Evolutionary conservation across 2,888 invertebrate genomes (phyloP), one percentile per base, ranked within the genome.

Genomic region (Hydrotaea cyrtoneurina): DNA sequence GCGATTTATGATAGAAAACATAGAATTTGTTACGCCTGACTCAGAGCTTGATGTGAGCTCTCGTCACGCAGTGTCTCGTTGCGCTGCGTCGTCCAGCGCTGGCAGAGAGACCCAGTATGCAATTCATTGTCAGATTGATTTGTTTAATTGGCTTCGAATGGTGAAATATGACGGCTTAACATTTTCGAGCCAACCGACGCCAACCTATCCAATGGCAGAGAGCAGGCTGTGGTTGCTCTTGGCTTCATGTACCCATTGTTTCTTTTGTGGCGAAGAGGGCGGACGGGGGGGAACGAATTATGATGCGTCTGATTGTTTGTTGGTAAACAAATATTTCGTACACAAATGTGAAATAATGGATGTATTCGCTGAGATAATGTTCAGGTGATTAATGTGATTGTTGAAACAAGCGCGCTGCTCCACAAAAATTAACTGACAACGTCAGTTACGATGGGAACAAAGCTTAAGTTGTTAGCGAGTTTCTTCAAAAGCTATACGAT

Each of bases 141-240:
- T 87, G 86, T 87, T 87, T 86, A 87, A 87, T 87, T 87, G 86
- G 86, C 86, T 80, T 82, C 85, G 82, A 85, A 78, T 83, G 75
- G 71, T 86, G 78, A 86, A 85, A 78, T 86, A 85, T 82, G 83
- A 86, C 78, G 75, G 69, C 74, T 78, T 78, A 75, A 36, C 78
- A 78, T 76, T 80, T 75, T 78, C 64, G 39, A 59, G 72, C 53
- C 73, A 57, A 57, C 72, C 62, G 55, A 64, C 13, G 23, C 26
- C 59, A 5, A 13, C 59, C 0, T 26, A 23, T 15, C 59, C n/a
- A n/a, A n/a, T n/a, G n/a, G 11, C 21, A 23, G 55, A n/a, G 71
- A 64, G 75, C 77, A 69, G 39, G 8, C 8, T 53, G 62, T 39
- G 64, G 72, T 31, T 74, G 53, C 36, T n/a, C 57, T 79, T 13